Evolutionary conservation across 2,113 vertebrate genomes (phyloP).

Genomic region (Bambusicola thoracicus): DNA sequence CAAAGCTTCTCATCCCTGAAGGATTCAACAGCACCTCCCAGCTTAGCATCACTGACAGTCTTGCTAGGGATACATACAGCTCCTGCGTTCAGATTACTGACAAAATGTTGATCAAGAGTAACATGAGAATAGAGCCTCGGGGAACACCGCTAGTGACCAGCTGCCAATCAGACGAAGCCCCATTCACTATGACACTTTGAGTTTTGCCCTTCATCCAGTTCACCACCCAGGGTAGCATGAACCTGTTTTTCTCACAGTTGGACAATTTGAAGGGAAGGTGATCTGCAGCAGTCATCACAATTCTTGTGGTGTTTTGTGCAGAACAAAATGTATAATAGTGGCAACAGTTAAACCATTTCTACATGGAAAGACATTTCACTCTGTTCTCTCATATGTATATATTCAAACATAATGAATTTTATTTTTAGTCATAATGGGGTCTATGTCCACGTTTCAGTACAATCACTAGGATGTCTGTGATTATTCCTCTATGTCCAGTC

Average conservation of each 20-base stretch:
- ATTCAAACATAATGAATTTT: neutral
- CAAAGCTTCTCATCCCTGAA: neutral
- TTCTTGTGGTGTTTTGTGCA: neutral
- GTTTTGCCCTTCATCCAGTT: neutral
- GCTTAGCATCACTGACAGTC: neutral
- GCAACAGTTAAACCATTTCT: neutral
- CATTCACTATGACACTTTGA: neutral
- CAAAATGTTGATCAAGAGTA: neutral
- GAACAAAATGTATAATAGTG: neutral
- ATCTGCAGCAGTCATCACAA: neutral
- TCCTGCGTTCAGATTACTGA: neutral
- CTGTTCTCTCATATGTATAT: neutral
- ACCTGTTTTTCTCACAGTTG: neutral
- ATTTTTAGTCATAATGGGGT: neutral
- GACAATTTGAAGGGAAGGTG: neutral
- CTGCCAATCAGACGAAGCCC: neutral
- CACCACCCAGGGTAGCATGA: neutral
- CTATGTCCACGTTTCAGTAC: neutral
- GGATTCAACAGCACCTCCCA: neutral
- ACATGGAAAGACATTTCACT: neutral
- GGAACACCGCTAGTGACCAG: neutral
- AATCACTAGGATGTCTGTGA: neutral
- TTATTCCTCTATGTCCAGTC: neutral
- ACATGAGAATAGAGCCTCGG: neutral
- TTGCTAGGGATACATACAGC: neutral